These are phyloP conservation scores for Macropis europaea DNA, from an alignment of 2,888 invertebrate genomes.

Conservation along the genomic window DNA sequence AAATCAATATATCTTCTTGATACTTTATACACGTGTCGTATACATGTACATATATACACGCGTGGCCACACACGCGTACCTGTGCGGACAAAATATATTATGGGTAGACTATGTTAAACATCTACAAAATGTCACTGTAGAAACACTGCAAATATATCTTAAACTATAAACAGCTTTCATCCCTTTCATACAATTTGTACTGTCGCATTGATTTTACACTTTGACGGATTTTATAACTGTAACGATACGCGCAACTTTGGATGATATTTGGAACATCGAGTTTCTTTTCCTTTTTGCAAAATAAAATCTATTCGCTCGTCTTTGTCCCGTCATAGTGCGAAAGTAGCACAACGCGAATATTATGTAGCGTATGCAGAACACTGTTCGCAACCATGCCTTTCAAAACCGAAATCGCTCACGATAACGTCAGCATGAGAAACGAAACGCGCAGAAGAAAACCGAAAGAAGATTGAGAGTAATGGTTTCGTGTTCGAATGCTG, in stretches of 20 bases:
- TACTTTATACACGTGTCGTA: too few relatives aligned
- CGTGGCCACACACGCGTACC: neutral
- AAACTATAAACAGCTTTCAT: slow-evolving; percentile 34
- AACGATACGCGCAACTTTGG: slow-evolving; percentile 63
- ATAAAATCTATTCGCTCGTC: neutral
- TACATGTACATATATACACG: slow-evolving; percentile 1
- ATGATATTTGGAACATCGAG: slow-evolving; percentile 61
- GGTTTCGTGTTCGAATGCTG: neutral
- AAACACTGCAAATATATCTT: slow-evolving; percentile 29
- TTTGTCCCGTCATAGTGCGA: neutral
- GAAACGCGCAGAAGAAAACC: neutral
- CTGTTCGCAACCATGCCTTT: too few relatives aligned
- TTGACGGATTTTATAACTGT: slow-evolving; percentile 50
- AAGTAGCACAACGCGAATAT: too few relatives aligned
- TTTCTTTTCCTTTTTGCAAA: slow-evolving; percentile 34
- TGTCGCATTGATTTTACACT: slow-evolving; percentile 60
- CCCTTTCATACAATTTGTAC: slow-evolving; percentile 69
- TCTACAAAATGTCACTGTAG: slow-evolving; percentile 25
- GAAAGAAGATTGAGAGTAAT: slow-evolving; percentile 17
- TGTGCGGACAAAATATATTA: slow-evolving; percentile 18
- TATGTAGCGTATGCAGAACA: too few relatives aligned
- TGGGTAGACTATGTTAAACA: slow-evolving; percentile 10
- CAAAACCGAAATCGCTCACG: too few relatives aligned
- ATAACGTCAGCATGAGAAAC: too few relatives aligned
- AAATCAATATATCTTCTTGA: slow-evolving; percentile 9